A percentile compares a stretch with the other conserved stretches of the same genome.
Evolutionary conservation across 1,140 invertebrate species (phyloP).

Genomic region (Drosophila baimaii): DNA sequence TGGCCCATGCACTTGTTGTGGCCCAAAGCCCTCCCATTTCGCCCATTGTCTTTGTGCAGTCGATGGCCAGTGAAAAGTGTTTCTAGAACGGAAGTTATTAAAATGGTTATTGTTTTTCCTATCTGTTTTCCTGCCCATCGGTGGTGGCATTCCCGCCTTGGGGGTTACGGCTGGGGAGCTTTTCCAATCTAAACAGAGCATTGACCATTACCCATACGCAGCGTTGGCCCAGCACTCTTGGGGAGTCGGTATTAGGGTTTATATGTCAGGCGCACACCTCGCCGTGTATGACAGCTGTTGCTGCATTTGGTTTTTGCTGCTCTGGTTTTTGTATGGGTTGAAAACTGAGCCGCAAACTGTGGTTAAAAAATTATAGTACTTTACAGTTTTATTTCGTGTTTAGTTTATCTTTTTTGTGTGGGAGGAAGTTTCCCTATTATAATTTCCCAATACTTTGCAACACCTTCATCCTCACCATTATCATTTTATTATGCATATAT

Average conservation of each 20-base stretch:
- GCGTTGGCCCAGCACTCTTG: constrained; percentile 20
- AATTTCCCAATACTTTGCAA: not conserved
- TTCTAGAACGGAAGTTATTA: constrained; percentile 82
- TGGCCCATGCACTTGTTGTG: constrained; percentile 53
- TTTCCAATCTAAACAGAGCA: constrained; percentile 46
- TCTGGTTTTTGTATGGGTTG: constrained; percentile 16
- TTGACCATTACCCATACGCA: constrained; percentile 74
- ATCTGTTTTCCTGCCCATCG: constrained; percentile 13
- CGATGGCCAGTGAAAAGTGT: constrained; percentile 65
- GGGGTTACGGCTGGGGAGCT: constrained; percentile 43
- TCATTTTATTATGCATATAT: not conserved
- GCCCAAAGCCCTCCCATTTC: constrained; percentile 15
- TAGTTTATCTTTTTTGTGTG: not conserved
- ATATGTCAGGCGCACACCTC: constrained; percentile 63
- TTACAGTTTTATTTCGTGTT: not conserved
- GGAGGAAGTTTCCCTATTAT: too few relatives aligned
- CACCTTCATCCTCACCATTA: not conserved
- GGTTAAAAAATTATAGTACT: not conserved
- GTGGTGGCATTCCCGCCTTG: not conserved
- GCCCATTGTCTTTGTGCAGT: constrained; percentile 73
- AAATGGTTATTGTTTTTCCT: constrained; percentile 67
- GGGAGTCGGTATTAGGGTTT: constrained; percentile 72
- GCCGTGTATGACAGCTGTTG: constrained; percentile 42
- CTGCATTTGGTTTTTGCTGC: constrained; percentile 1
- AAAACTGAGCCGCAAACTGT: not conserved